Base-by-base conservation (phyloP, 2,113 vertebrate species). In the Malurus melanocephalus region DNA sequence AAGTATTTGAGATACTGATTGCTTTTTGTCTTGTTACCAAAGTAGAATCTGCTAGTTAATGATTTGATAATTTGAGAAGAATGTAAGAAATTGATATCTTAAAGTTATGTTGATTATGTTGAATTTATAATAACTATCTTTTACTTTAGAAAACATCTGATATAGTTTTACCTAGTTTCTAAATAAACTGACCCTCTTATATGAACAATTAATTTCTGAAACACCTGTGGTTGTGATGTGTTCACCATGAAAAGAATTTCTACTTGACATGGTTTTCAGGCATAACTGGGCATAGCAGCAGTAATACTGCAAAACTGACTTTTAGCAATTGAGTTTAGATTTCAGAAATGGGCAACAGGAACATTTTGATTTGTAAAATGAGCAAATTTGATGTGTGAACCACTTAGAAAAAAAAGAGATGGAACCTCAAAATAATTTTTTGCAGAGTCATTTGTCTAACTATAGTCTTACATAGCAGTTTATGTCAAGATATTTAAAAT, bases 401-500 rank as follows among this genome's bases (percentile, higher is more conserved):
- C 20, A n/a, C 49, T n/a, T 53, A 61, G 19, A 30, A 26, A 42
- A 9, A 51, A 16, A 4, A 67, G 12, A 74, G 7, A 30, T 33
- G 11, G 13, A 74, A 75, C 6, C 12, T 56, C 85, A 67, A 68
- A 43, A 66, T 82, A 61, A 61, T 72, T 85, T 13, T 62, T 82
- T 71, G 6, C 23, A 67, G 8, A 92, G 46, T 52, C 11, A 28
- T 78, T 90, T 82, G 49, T 88, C 16, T 55, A 51, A 66, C 9
- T 33, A 26, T 23, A 57, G 16, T 9, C 24, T 67, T 27, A 27
- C 46, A 43, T 69, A 35, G 3, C 7, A 45, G 21, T 89, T 91
- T 81, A 55, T 16, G 28, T 33, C 12, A 60, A 65, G 40, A 27
- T 85, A 90, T 93, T 91, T 64, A 91, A 94, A 92, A 89, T 80